Evolutionary conservation across 2,797 vertebrate species (phyloP).

Genomic region (Holocentrus rufus): DNA sequence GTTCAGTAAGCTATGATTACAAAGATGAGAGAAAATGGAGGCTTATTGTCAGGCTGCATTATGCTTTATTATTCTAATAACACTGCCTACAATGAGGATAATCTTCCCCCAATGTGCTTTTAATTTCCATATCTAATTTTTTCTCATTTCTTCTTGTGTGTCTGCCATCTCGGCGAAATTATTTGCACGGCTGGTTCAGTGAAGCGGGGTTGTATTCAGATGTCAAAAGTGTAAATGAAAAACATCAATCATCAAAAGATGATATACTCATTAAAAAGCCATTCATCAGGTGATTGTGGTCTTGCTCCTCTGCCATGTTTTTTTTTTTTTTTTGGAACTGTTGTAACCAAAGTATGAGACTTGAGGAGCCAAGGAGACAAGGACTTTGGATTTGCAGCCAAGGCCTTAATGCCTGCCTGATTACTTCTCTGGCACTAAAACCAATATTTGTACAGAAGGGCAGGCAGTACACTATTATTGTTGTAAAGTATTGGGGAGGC

Average conservation of each 20-base stretch:
- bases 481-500: slow-evolving; percentile 50
- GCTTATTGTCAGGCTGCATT: slow-evolving; percentile 64
- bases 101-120: slow-evolving; percentile 66
- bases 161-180: slow-evolving; percentile 39
- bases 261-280: slow-evolving; percentile 47
- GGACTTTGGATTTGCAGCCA: slow-evolving; percentile 49
- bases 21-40: slow-evolving; percentile 70
- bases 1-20: slow-evolving; percentile 68
- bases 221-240: slow-evolving; percentile 51
- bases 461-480: slow-evolving; percentile 52
- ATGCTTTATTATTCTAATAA: slow-evolving; percentile 71
- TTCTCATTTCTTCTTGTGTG: slow-evolving; percentile 32
- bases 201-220: slow-evolving; percentile 41
- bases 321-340: neutral
- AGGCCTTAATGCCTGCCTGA: slow-evolving; percentile 52
- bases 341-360: slow-evolving; percentile 37
- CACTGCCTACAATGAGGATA: slow-evolving; percentile 63
- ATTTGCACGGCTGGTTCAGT: slow-evolving; percentile 53
- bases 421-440: slow-evolving; percentile 60
- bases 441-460: slow-evolving; percentile 59
- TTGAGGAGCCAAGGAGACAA: slow-evolving; percentile 50
- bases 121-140: slow-evolving; percentile 58
- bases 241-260: slow-evolving; percentile 55
- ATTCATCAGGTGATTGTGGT: slow-evolving; percentile 48
- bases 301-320: slow-evolving; percentile 4